Percentiles rank a stretch among this genome's conserved stretches.
Conservation (phyloP, 35 echinoderm and acorn worm genomes). For the Stichopus chloronotus region DNA sequence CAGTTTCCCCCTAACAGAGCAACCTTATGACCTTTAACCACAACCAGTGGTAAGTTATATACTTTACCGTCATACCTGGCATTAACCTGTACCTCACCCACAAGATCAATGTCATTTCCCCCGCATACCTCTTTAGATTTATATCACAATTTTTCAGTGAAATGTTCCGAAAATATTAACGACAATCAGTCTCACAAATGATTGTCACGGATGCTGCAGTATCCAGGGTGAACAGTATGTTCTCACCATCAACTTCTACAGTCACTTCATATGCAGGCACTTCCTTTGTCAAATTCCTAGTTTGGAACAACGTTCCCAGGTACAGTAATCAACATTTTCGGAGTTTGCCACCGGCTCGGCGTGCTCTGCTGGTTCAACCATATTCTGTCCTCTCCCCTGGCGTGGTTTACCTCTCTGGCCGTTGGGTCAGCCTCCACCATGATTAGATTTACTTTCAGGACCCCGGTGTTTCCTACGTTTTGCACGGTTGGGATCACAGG, state of each 20-base stretch:
- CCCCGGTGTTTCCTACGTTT: too few species aligned
- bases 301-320: too few species aligned
- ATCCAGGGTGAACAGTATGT: constrained; percentile 37
- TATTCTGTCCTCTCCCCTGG: too few species aligned
- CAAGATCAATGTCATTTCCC: constrained; percentile 4
- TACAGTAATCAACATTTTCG: too few species aligned
- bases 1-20: background rate
- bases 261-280: too few species aligned
- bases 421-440: too few species aligned
- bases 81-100: constrained; percentile 39
- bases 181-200: constrained; percentile 32
- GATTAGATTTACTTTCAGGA: too few species aligned
- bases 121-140: constrained; percentile 34
- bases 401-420: too few species aligned
- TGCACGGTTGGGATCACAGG: constrained; percentile 23
- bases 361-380: too few species aligned
- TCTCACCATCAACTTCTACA: background rate
- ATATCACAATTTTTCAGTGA: constrained; percentile 20
- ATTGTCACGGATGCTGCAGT: constrained; percentile 43
- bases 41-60: constrained; percentile 48
- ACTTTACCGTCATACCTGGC: background rate
- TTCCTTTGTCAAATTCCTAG: too few species aligned
- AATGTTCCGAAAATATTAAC: constrained; percentile 32
- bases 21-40: constrained; percentile 38
- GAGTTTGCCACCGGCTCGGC: too few species aligned